These are phyloP conservation scores for Crocuta crocuta DNA, from an alignment of 2,113 vertebrate species.

Conservation along the genomic window DNA sequence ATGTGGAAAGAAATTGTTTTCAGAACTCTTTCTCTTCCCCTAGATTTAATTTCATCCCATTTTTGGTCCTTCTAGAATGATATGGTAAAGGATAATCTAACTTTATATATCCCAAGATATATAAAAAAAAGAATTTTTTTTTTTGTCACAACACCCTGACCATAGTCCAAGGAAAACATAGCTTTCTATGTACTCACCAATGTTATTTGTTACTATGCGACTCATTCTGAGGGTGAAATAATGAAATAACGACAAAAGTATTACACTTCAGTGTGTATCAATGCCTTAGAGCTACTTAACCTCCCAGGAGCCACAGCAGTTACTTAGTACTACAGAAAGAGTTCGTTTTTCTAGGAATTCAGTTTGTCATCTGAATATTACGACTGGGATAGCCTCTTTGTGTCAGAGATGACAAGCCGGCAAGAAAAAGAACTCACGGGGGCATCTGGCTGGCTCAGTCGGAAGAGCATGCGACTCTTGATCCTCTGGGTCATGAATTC, in stretches of 20 bases:
- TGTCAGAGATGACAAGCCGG: slow-evolving; percentile 11
- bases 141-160: background rate
- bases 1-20: slow-evolving; percentile 56
- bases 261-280: background rate
- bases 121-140: background rate
- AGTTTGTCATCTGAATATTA: slow-evolving; percentile 28
- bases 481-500: background rate
- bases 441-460: background rate
- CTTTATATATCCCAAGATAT: background rate
- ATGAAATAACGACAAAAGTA: background rate
- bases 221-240: background rate
- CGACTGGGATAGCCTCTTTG: slow-evolving; percentile 19
- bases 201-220: slow-evolving; percentile 14
- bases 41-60: slow-evolving; percentile 23
- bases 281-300: background rate
- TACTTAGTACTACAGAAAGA: background rate
- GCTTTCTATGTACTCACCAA: background rate
- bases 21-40: background rate
- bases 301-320: background rate
- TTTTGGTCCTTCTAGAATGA: slow-evolving; percentile 28
- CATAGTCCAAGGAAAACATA: background rate
- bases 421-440: background rate
- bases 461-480: background rate
- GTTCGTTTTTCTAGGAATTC: background rate
- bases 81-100: slow-evolving; percentile 35